Conservation (phyloP, 2,888 invertebrate genomes). For the Tribolium freemani region DNA sequence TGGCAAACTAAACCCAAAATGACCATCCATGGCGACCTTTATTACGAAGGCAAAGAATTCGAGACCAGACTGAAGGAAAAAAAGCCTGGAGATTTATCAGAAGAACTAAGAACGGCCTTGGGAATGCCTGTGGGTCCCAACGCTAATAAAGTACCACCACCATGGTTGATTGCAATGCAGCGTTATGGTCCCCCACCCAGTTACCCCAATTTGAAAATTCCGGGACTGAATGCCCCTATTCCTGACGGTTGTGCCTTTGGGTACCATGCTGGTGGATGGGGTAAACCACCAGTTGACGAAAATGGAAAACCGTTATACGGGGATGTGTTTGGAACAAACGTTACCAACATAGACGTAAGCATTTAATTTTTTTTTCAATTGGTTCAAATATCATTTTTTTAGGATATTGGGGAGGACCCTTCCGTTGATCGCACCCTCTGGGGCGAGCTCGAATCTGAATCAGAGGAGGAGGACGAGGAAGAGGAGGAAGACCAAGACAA, state of each 20-base stretch:
- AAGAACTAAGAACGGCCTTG: constrained; percentile 94
- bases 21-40: constrained; percentile 98
- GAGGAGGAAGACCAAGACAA: constrained; percentile 79
- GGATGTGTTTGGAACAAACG: constrained; percentile 95
- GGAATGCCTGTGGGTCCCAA: constrained; percentile 99
- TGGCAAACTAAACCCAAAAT: constrained; percentile 99
- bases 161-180: constrained; percentile 98
- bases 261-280: constrained; percentile 99
- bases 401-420: constrained; percentile 82
- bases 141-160: constrained; percentile 89
- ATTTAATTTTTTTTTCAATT: constrained; percentile 26
- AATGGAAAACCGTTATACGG: constrained; percentile 98
- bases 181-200: constrained; percentile 99
- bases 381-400: neutral
- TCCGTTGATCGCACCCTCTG: constrained; percentile 95
- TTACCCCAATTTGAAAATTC: constrained; percentile 98
- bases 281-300: constrained; percentile 99
- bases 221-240: constrained; percentile 97
- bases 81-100: constrained; percentile 97
- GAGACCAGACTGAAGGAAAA: constrained; percentile 98
- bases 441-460: constrained; percentile 97
- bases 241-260: constrained; percentile 98
- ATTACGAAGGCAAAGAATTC: constrained; percentile 99
- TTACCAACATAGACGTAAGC: constrained; percentile 79
- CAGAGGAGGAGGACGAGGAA: constrained; percentile 81